Conservation (phyloP, 2,888 invertebrate genomes). For the Ischnura elegans region DNA sequence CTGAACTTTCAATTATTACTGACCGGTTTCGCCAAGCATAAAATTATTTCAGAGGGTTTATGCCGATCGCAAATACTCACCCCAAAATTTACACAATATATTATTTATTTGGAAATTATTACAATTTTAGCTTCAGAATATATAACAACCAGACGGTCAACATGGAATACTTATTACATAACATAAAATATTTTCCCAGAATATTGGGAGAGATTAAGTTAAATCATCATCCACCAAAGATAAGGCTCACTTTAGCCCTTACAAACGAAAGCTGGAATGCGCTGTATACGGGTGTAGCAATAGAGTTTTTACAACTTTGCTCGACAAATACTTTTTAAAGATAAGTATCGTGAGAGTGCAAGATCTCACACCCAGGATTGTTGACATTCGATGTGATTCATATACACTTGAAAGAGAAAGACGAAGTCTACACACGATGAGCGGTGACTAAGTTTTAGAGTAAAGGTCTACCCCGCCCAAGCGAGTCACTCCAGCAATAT, state of each 20-base stretch:
- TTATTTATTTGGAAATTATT: too few relatives aligned
- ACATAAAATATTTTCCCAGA: too few relatives aligned
- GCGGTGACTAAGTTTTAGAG: slow-evolving; percentile 22
- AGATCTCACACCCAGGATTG: not conserved
- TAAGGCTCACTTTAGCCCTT: not conserved
- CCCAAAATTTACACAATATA: too few relatives aligned
- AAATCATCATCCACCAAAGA: too few relatives aligned
- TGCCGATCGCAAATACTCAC: too few relatives aligned
- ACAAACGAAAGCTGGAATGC: not conserved
- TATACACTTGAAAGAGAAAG: not conserved
- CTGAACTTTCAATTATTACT: too few relatives aligned
- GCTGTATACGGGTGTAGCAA: not conserved
- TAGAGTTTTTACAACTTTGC: not conserved
- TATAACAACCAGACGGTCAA: too few relatives aligned
- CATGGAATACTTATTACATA: too few relatives aligned
- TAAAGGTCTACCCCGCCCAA: slow-evolving; percentile 21
- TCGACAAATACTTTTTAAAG: not conserved
- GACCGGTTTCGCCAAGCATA: too few relatives aligned
- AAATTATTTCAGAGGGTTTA: too few relatives aligned
- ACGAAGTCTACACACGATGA: not conserved
- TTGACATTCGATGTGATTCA: slow-evolving; percentile 5
- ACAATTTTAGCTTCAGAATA: too few relatives aligned
- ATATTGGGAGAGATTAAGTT: too few relatives aligned
- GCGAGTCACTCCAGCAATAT: not conserved
- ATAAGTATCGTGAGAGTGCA: not conserved